Evolutionary conservation across 1,140 invertebrate genomes (phyloP).

Genomic region (Branchinecta lindahli): DNA sequence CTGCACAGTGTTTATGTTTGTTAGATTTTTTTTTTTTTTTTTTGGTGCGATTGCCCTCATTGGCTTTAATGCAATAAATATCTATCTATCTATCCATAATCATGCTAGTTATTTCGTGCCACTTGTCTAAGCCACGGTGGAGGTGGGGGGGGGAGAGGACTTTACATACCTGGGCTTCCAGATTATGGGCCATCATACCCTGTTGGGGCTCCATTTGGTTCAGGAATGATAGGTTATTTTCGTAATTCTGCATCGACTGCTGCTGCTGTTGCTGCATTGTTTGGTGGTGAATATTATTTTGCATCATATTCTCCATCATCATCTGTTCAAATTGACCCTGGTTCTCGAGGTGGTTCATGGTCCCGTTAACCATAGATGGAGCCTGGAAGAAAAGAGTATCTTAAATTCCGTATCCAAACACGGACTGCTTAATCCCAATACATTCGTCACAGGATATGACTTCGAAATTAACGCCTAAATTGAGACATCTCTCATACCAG

Average conservation of each 20-base stretch:
- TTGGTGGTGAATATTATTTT: constrained; percentile 14
- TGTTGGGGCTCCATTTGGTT: constrained; percentile 41
- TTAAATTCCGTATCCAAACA: no score
- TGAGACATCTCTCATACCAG: no score
- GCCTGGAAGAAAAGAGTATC: constrained; percentile 22
- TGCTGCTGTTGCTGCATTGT: constrained; percentile 34
- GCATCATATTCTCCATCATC: constrained; percentile 19
- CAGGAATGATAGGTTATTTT: constrained; percentile 25
- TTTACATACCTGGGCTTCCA: constrained; percentile 37
- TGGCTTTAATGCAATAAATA: background rate
- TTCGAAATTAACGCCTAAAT: no score
- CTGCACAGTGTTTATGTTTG: no score
- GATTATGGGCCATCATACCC: constrained; percentile 33
- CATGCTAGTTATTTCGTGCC: no score
- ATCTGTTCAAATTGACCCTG: constrained; percentile 24
- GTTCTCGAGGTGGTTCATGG: constrained; percentile 23
- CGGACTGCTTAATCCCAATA: no score
- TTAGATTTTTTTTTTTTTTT: constrained; percentile 9
- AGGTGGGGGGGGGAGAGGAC: no score
- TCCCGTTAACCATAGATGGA: constrained; percentile 21
- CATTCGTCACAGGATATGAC: no score
- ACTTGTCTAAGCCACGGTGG: no score
- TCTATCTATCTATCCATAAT: no score
- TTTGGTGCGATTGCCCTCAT: background rate
- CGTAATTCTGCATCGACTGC: constrained; percentile 34